Conservation (phyloP, 1,140 invertebrate species). For the Macrobrachium nipponense region DNA sequence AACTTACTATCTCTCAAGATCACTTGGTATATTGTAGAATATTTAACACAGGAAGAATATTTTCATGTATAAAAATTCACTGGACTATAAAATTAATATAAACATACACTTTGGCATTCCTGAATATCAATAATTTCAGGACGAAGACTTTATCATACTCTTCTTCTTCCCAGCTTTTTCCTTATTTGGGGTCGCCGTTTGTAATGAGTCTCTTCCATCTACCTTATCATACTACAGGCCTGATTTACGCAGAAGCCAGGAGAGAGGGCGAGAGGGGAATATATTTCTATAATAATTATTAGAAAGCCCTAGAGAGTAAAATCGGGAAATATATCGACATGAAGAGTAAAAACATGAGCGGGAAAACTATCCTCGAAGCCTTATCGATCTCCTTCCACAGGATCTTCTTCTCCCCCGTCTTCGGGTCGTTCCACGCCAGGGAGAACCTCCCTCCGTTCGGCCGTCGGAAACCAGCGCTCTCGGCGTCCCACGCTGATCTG, state of each 20-base stretch:
- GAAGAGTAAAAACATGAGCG: conserved; percentile 43
- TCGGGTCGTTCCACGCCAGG: conserved; percentile 36
- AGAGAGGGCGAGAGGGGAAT: not conserved
- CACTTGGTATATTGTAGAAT: too few species aligned
- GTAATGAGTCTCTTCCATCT: too few species aligned
- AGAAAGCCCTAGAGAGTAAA: conserved; percentile 32
- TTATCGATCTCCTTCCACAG: conserved; percentile 55
- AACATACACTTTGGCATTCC: too few species aligned
- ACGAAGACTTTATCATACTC: too few species aligned
- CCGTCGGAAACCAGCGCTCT: not conserved
- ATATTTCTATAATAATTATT: not conserved
- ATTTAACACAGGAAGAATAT: too few species aligned
- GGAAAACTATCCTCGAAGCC: conserved; percentile 39
- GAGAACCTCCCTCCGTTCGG: conserved; percentile 27
- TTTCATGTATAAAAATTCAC: too few species aligned
- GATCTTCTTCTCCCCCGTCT: conserved; percentile 47
- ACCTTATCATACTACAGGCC: too few species aligned
- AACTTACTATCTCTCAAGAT: too few species aligned
- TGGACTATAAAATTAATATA: too few species aligned
- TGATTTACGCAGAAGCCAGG: not conserved
- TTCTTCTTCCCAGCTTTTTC: too few species aligned
- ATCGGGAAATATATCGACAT: conserved; percentile 51
- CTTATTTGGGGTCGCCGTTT: too few species aligned
- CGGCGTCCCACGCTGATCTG: conserved; percentile 18
- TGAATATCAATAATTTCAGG: too few species aligned